Evolutionary conservation across 30 jellyfish, hydroid and myxozoan genomes (phyloP).

Genomic region (Cassiopea andromeda): DNA sequence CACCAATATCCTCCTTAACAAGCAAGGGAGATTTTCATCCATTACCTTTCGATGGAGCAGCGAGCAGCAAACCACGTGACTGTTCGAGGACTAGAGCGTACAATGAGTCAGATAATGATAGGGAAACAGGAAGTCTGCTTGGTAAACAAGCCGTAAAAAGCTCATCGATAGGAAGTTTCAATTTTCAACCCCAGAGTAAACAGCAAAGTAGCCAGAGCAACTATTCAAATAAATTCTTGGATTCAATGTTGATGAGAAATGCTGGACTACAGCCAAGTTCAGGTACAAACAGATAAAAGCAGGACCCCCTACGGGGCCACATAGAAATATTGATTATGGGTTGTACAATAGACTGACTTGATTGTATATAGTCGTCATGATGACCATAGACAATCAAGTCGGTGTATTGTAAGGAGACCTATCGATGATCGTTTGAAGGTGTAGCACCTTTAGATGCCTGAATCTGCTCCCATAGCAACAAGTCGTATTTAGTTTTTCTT

Average conservation of each 20-base stretch:
- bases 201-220: not conserved
- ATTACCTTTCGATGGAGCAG: conserved; percentile 4
- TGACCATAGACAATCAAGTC: too few relatives aligned
- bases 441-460: too few relatives aligned
- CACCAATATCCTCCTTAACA: not conserved
- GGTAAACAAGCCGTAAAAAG: not conserved
- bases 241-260: conserved; percentile 61
- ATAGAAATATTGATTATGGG: too few relatives aligned
- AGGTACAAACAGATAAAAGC: not conserved
- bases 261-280: conserved; percentile 26
- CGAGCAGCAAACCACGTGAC: not conserved
- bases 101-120: not conserved
- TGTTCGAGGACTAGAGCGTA: too few relatives aligned
- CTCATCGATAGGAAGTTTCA: conserved; percentile 2
- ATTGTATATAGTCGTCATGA: too few relatives aligned
- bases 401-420: too few relatives aligned
- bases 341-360: too few relatives aligned
- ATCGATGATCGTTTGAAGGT: too few relatives aligned
- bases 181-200: conserved; percentile 11
- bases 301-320: too few relatives aligned
- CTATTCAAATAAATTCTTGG: conserved; percentile 22
- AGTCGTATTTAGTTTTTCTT: too few relatives aligned
- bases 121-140: not conserved
- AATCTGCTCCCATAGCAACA: too few relatives aligned
- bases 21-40: not conserved